Conservation (phyloP, 2,797 vertebrate species). For the Takifugu rubripes region DNA sequence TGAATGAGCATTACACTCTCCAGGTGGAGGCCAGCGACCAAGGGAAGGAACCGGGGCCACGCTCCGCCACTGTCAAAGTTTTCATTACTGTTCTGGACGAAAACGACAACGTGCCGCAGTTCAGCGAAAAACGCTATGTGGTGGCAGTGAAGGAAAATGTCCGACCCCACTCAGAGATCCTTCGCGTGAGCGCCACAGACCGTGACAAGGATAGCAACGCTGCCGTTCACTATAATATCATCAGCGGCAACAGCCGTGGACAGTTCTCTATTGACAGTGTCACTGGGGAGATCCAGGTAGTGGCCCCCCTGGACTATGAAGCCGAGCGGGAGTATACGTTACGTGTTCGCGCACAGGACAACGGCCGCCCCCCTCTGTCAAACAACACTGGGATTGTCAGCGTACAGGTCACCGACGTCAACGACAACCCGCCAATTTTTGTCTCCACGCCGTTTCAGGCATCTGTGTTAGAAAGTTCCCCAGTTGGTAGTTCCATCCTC, state of each 20-base stretch:
- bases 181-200: constrained; percentile 89
- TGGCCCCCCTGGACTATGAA: constrained; percentile 92
- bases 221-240: constrained; percentile 94
- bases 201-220: constrained; percentile 92
- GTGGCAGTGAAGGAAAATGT: constrained; percentile 93
- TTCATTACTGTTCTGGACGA: constrained; percentile 94
- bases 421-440: constrained; percentile 96
- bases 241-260: constrained; percentile 94
- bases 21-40: constrained; percentile 95
- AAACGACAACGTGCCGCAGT: constrained; percentile 96
- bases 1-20: constrained; percentile 89
- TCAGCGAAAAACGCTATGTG: constrained; percentile 96
- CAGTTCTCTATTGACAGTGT: constrained; percentile 96
- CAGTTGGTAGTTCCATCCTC: constrained; percentile 92
- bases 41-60: constrained; percentile 90
- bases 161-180: constrained; percentile 87
- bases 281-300: constrained; percentile 93
- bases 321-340: constrained; percentile 90
- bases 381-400: constrained; percentile 96
- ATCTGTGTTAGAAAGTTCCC: constrained; percentile 91
- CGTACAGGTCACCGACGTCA: constrained; percentile 94
- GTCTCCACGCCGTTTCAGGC: constrained; percentile 98
- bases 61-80: constrained; percentile 89
- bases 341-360: constrained; percentile 92
- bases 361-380: constrained; percentile 91